These are phyloP conservation scores for Euproctis similis DNA, from an alignment of 2,888 invertebrate genomes.

Conservation along the genomic window DNA sequence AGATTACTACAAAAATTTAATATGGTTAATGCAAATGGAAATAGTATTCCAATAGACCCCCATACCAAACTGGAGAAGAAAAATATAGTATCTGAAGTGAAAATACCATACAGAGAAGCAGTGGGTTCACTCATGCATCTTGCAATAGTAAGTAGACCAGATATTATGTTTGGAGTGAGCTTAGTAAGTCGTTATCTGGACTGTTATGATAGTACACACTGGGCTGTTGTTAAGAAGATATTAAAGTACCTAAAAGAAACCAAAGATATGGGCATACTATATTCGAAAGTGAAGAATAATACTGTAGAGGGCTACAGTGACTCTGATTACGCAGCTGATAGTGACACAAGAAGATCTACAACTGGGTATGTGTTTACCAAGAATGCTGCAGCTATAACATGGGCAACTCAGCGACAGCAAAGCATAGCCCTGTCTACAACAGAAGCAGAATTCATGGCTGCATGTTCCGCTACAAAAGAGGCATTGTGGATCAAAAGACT, in stretches of 20 bases:
- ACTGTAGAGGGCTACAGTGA: constrained; percentile 11
- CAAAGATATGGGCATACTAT: constrained; percentile 1
- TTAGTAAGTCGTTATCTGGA: constrained; percentile 13
- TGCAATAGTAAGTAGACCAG: constrained; percentile 13
- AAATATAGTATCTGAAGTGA: constrained; percentile 1
- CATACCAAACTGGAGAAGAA: constrained; percentile 4
- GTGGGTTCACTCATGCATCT: constrained; percentile 8
- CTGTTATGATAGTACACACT: constrained; percentile 7
- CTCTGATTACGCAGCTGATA: constrained; percentile 15
- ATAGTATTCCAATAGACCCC: constrained; percentile 3
- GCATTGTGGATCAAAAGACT: constrained; percentile 3
- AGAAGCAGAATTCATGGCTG: constrained; percentile 8
- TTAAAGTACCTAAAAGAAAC: constrained; percentile 7
- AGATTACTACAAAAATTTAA: constrained; percentile 6
- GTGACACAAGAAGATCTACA: constrained; percentile 4
- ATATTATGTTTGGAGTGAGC: constrained; percentile 14
- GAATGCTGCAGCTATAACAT: constrained; percentile 10
- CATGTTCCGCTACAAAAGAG: constrained; percentile 4
- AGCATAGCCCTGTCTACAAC: constrained; percentile 9
- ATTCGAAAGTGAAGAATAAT: neutral
- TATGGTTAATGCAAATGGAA: constrained; percentile 4
- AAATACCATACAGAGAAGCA: constrained; percentile 10
- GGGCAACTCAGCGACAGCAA: constrained; percentile 7
- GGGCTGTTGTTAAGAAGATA: constrained; percentile 12
- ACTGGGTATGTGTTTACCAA: constrained; percentile 9